These are phyloP conservation scores for Clitarchus hookeri DNA, from an alignment of 2,888 invertebrate genomes.

Conservation along the genomic window DNA sequence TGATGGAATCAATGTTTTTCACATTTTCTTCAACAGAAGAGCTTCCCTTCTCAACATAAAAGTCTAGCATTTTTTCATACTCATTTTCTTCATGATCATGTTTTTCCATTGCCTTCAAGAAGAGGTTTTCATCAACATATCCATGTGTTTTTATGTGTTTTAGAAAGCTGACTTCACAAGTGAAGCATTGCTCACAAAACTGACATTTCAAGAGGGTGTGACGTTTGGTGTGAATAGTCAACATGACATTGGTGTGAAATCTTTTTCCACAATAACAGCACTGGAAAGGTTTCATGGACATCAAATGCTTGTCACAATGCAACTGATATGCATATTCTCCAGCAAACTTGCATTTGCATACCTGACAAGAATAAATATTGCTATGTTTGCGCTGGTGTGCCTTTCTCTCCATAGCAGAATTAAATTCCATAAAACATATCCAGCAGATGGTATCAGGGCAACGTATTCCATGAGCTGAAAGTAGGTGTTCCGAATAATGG, in stretches of 20 bases:
- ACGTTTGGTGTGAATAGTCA: background rate
- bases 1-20: constrained; percentile 15
- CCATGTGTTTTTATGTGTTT: constrained; percentile 18
- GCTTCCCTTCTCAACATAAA: background rate
- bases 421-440: constrained; percentile 42
- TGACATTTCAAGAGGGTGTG: constrained; percentile 29
- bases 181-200: constrained; percentile 23
- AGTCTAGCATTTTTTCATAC: constrained; percentile 31
- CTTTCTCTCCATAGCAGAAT: constrained; percentile 36
- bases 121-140: constrained; percentile 27
- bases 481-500: constrained; percentile 35
- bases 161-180: constrained; percentile 11
- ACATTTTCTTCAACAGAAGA: background rate
- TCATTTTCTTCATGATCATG: constrained; percentile 36
- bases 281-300: constrained; percentile 32
- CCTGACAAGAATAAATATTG: constrained; percentile 35
- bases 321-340: constrained; percentile 35
- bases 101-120: constrained; percentile 26
- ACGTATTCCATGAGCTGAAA: constrained; percentile 38
- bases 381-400: constrained; percentile 41
- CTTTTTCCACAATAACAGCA: constrained; percentile 38
- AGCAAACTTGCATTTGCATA: constrained; percentile 36
- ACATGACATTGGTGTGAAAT: constrained; percentile 27
- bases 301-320: constrained; percentile 36
- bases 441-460: constrained; percentile 40